Base-by-base conservation (phyloP, 2,797 vertebrate species). In the Rhodeus uyekii region DNA sequence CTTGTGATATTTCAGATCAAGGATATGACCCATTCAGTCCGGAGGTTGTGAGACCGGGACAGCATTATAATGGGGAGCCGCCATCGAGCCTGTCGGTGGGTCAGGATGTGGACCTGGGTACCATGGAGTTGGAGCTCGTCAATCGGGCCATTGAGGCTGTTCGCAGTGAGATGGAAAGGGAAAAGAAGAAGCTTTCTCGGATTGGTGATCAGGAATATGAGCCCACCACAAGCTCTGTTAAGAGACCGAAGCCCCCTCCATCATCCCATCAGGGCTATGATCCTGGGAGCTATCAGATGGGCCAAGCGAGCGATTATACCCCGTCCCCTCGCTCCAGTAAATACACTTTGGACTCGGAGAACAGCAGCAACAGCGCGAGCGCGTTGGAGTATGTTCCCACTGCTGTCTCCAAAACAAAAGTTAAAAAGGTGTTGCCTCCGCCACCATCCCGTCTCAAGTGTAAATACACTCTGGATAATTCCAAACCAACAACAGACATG, bases 1-100 rank as follows among this genome's bases (percentile, higher is more conserved):
- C 18, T 77, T 19, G 34, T 64, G 24, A 14, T 22, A 73, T 72
- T 77, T 0, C 91, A 99, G 98, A 97, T 10, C 94, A 96, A 74
- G 95, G 95, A 29, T 99, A 98, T 83, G 97, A 99, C 86, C 97
- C 97, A 0, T 98, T 96, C 90, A 98, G 96, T 74, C 97, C 98
- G 0, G 97, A 97, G 76, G 95, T 98, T 4, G 95, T 95, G 16
- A 92, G 93, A 73, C 88, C 89, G 0, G 89, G 91, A 24, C 90
- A 93, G 27, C 89, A 94, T 0, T 86, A 90, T 68, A 95, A 96
- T 93, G 92, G 78, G 0, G 93, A 96, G 61, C 84, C 94, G 14
- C 92, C 87, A 0, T 0, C 76, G 0, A 89, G 92, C 34, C 44
- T 34, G 84, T 81, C 81, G 10, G 85, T 79, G 1, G 73, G 90